Evolutionary conservation across 2,888 invertebrate genomes (phyloP).

Genomic region (Hydraecia micacea): DNA sequence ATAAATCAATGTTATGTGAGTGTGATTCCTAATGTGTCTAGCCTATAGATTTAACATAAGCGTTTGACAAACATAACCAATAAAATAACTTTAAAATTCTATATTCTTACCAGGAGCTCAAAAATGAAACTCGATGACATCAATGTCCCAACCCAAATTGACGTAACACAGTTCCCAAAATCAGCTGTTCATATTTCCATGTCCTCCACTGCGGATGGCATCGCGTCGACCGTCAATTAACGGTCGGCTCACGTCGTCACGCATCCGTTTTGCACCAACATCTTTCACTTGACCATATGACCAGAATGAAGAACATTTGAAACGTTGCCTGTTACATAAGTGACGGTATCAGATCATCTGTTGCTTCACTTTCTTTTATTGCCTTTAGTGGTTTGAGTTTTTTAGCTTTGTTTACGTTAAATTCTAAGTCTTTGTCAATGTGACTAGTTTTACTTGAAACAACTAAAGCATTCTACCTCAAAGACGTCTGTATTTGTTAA

Average conservation of each 20-base stretch:
- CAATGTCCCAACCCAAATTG: conserved; percentile 41
- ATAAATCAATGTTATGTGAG: not conserved
- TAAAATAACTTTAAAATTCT: not conserved
- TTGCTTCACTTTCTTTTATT: conserved; percentile 84
- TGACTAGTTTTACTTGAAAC: not conserved
- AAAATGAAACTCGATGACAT: conserved; percentile 25
- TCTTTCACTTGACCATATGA: conserved; percentile 85
- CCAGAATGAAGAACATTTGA: conserved; percentile 82
- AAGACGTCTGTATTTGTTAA: not conserved
- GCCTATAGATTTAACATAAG: not conserved
- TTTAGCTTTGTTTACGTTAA: conserved; percentile 14
- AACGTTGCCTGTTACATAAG: conserved; percentile 86
- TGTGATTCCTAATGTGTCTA: not conserved
- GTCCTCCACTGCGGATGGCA: conserved; percentile 49
- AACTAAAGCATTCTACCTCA: not conserved
- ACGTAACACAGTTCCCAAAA: conserved; percentile 55
- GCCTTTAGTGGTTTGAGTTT: conserved; percentile 6
- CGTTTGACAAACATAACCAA: not conserved
- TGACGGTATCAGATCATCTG: conserved; percentile 74
- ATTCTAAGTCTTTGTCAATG: not conserved
- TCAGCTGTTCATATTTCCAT: conserved; percentile 59
- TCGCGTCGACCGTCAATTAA: conserved; percentile 56
- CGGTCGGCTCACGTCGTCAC: conserved; percentile 70
- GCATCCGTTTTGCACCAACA: conserved; percentile 87
- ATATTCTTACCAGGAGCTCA: not conserved